Evolutionary conservation across 2,797 vertebrate species (phyloP), one percentile per base, ranked within the genome.

Genomic region (Enteromius mattozi): DNA sequence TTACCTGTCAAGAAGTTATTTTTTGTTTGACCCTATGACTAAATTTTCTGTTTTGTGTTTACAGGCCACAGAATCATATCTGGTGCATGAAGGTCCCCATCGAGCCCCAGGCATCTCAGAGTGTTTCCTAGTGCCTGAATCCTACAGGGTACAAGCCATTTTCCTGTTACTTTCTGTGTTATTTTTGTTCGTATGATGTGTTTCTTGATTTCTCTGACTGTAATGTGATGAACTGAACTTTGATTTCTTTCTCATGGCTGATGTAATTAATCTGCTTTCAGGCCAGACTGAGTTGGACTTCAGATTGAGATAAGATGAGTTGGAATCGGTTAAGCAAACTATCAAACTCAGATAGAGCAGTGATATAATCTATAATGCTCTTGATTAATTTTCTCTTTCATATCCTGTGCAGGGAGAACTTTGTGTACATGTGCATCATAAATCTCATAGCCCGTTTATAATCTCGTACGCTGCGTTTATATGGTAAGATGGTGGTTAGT

Each of bases 51-150:
- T 87, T 76, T 86, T 81, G 81, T 85, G 85, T 89, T 88, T 93
- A 76, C 90, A 96, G 95, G 95, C 95, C 92, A 94, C 95, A 87
- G 95, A 96, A 93, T 94, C 94, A 77, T 96, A 95, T 93, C 92
- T 96, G 94, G 94, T 95, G 88, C 95, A 95, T 90, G 94, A 96
- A 90, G 95, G 95, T 91, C 92, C 94, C 85, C 90, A 93, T 82
- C 89, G 95, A 95, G 94, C 93, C 86, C 93, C 94, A 65, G 94
- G 94, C 87, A 95, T 96, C 94, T 94, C 95, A 78, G 95, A 96
- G 87, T 95, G 95, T 91, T 96, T 95, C 93, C 95, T 95, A 47
- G 95, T 96, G 89, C 95, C 95, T 37, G 95, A 96, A 83, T 94
- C 95, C 78, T 96, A 96, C 87, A 94, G 95, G 95, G 95, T 96